These are phyloP conservation scores for Euspilapteryx auroguttella DNA, from an alignment of 2,888 invertebrate species.

Conservation along the genomic window DNA sequence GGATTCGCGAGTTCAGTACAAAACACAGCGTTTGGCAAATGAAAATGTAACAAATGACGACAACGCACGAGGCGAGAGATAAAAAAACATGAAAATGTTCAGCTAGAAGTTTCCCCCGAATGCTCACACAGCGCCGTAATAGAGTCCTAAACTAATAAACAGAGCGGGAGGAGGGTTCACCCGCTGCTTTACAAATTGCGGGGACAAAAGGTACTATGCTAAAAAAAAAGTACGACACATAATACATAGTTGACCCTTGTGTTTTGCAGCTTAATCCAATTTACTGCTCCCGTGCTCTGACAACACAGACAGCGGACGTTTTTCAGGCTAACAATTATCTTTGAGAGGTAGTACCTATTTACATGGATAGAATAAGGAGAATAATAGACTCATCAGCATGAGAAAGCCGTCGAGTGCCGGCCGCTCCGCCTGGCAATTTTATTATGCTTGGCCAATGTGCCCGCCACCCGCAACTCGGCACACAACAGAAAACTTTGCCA, in stretches of 20 bases:
- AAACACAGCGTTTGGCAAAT: no score
- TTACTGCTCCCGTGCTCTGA: constrained; percentile 12
- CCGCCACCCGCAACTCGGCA: no score
- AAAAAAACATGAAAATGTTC: no score
- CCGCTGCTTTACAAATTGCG: constrained; percentile 23
- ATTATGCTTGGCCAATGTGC: constrained; percentile 22
- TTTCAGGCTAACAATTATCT: no score
- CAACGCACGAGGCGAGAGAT: no score
- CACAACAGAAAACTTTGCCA: no score
- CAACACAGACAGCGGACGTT: constrained; percentile 13
- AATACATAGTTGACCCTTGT: constrained; percentile 24
- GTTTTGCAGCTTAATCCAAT: constrained; percentile 29
- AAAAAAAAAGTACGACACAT: constrained; percentile 18
- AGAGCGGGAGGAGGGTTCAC: constrained; percentile 13
- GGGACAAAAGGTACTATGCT: constrained; percentile 40
- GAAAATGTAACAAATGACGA: no score
- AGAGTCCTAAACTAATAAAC: constrained; percentile 53
- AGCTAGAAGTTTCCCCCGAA: neutral
- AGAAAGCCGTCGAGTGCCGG: constrained; percentile 3
- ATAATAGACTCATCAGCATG: neutral
- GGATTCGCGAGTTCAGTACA: no score
- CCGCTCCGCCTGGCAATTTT: constrained; percentile 36
- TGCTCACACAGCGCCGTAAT: constrained; percentile 23
- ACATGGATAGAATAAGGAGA: no score
- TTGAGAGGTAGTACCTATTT: no score